Evolutionary conservation across 2,113 vertebrate species (phyloP).

Genomic region (Lepidothrix coronata): DNA sequence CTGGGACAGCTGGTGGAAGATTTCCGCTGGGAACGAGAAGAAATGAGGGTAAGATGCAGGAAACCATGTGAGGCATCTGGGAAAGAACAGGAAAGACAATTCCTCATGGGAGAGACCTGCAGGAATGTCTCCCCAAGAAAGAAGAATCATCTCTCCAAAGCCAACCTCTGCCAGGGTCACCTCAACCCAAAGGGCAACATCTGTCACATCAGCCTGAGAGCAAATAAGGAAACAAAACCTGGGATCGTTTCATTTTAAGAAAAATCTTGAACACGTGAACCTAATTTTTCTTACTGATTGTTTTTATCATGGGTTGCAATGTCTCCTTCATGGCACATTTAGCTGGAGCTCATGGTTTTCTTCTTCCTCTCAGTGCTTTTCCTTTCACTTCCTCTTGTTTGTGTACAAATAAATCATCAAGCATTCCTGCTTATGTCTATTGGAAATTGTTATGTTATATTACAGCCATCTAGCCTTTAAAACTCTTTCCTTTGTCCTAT

Average conservation of each 20-base stretch:
- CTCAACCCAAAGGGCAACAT: neutral
- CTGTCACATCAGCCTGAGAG: neutral
- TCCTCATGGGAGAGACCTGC: neutral
- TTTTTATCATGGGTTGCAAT: neutral
- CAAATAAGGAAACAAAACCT: neutral
- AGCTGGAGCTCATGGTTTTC: neutral
- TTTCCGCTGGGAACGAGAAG: conserved; percentile 76
- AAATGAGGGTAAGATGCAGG: conserved; percentile 3
- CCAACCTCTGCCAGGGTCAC: neutral
- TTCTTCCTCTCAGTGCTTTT: neutral
- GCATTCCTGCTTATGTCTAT: neutral
- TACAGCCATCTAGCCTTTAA: neutral
- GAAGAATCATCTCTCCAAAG: neutral
- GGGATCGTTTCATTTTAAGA: neutral
- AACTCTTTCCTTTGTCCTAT: neutral
- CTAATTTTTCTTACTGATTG: neutral
- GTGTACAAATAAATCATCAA: neutral
- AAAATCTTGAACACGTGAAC: neutral
- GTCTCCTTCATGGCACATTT: neutral
- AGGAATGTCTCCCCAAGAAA: neutral
- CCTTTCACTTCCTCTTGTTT: neutral
- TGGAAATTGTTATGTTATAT: neutral
- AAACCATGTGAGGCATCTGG: neutral
- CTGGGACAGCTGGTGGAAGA: conserved; percentile 96
- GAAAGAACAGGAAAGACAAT: neutral